Conservation (phyloP, 1,140 invertebrate genomes). For the Centruroides sculpturatus region DNA sequence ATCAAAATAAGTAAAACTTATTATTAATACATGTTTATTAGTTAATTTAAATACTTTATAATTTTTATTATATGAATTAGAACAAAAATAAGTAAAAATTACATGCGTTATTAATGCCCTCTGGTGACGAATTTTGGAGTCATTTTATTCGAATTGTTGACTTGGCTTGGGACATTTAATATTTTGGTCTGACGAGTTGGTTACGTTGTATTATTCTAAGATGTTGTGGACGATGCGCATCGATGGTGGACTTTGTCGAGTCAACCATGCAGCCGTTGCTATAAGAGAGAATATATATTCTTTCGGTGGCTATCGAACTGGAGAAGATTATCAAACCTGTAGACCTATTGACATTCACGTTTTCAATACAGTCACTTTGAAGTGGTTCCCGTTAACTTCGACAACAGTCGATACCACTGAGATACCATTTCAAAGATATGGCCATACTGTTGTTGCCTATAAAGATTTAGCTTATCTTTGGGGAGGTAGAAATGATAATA, state of each 20-base stretch:
- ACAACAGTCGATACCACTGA: background rate
- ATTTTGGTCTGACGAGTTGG: no score
- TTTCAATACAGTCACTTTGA: conserved; percentile 54
- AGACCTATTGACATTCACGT: conserved; percentile 73
- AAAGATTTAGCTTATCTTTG: conserved; percentile 64
- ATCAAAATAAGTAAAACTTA: no score
- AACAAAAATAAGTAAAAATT: no score
- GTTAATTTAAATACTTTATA: no score
- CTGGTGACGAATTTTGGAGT: no score
- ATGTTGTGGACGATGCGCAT: conserved; percentile 10
- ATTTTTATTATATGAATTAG: no score
- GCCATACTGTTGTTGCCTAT: conserved; percentile 70
- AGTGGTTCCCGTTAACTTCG: conserved; percentile 8
- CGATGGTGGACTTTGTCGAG: conserved; percentile 57
- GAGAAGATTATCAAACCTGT: conserved; percentile 50
- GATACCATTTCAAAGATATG: conserved; percentile 43
- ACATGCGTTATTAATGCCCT: no score
- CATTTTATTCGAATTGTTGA: no score
- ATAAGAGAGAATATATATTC: conserved; percentile 67
- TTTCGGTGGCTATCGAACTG: conserved; percentile 79
- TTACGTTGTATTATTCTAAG: no score
- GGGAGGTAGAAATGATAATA: conserved; percentile 76
- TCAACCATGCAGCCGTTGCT: conserved; percentile 82
- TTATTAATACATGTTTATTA: no score
- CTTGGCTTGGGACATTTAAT: no score